phyloP scores from a whole-genome alignment of 2,113 vertebrate genomes.

The Podilymbus podiceps region DNA sequence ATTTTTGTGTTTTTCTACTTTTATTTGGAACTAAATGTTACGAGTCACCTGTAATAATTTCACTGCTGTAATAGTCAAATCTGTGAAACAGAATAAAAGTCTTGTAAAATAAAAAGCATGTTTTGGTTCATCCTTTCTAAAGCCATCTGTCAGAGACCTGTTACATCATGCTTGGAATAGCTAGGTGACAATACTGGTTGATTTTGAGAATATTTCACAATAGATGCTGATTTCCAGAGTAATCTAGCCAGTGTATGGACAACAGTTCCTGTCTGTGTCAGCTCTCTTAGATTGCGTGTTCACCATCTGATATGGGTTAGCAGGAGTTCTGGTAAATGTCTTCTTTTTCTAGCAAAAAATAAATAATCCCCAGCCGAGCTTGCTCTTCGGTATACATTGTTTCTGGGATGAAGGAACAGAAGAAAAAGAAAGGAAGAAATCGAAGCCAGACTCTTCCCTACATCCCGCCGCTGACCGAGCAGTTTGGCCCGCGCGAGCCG shows the following conservation, averaged over 20 bases:
- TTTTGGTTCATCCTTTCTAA: slow-evolving; percentile 31
- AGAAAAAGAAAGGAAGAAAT: not conserved
- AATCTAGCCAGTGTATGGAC: not conserved
- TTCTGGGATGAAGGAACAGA: not conserved
- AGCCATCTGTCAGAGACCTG: not conserved
- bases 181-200: not conserved
- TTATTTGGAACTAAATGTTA: slow-evolving; percentile 68
- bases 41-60: slow-evolving; percentile 74
- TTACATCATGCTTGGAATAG: not conserved
- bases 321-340: not conserved
- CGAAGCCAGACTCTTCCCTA: not conserved
- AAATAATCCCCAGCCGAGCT: not conserved
- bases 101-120: slow-evolving; percentile 66
- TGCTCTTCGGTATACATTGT: not conserved
- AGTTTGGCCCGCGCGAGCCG: fast-evolving
- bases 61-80: slow-evolving; percentile 74
- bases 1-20: slow-evolving; percentile 57
- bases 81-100: slow-evolving; percentile 78
- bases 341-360: not conserved
- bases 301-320: not conserved
- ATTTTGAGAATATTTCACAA: not conserved
- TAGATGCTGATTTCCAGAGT: not conserved
- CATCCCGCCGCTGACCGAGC: not conserved
- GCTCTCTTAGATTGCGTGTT: not conserved
- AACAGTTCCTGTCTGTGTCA: not conserved